Evolutionary conservation across 2,888 invertebrate genomes (phyloP).

Genomic region (Spatulosminthurus flaviceps): DNA sequence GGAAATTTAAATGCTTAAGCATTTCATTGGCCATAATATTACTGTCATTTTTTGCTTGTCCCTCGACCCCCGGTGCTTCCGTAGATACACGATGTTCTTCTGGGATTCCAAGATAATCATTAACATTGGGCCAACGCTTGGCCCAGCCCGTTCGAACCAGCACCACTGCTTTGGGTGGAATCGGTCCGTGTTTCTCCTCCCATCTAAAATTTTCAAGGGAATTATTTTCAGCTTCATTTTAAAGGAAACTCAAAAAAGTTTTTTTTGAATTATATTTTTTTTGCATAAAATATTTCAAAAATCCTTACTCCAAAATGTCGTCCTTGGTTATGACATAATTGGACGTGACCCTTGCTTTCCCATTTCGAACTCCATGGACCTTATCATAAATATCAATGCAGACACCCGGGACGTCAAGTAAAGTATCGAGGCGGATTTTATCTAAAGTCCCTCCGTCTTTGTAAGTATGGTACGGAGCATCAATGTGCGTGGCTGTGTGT

Average conservation of each 20-base stretch:
- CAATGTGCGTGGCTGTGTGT: slow-evolving; percentile 74
- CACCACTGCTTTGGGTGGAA: slow-evolving; percentile 55
- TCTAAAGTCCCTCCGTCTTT: slow-evolving; percentile 68
- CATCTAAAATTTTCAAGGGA: slow-evolving; percentile 46
- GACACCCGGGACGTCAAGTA: slow-evolving; percentile 65
- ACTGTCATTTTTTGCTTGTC: neutral
- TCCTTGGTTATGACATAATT: slow-evolving; percentile 55
- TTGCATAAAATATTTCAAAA: no score
- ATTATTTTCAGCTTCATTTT: neutral
- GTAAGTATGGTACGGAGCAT: slow-evolving; percentile 73
- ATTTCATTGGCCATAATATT: neutral
- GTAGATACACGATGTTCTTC: slow-evolving; percentile 19
- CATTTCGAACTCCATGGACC: slow-evolving; percentile 49
- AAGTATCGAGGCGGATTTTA: slow-evolving; percentile 68
- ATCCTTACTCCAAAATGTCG: slow-evolving; percentile 57
- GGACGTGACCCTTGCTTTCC: slow-evolving; percentile 37
- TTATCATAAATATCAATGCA: slow-evolving; percentile 59
- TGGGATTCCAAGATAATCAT: slow-evolving; percentile 47
- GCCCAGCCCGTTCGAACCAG: slow-evolving; percentile 56
- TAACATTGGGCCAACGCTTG: slow-evolving; percentile 43
- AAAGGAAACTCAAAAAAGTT: no score
- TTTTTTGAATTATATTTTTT: no score
- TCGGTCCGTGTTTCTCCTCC: slow-evolving; percentile 55
- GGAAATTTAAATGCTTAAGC: slow-evolving; percentile 48
- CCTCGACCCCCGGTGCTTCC: neutral